These are phyloP conservation scores for Paraescarpia echinospica DNA, from an alignment of 1,140 invertebrate genomes.

Conservation along the genomic window DNA sequence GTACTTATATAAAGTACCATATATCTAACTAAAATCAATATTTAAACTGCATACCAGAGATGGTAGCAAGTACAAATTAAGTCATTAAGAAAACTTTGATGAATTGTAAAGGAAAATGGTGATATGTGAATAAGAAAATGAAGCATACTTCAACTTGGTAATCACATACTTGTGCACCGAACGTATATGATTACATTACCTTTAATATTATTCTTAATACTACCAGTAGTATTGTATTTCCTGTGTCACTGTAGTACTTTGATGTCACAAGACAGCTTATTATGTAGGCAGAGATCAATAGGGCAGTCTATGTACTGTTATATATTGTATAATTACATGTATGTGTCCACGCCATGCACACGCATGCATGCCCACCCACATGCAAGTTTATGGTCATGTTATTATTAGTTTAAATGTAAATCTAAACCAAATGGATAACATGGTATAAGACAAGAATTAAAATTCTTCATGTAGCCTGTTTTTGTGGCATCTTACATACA, in stretches of 20 bases:
- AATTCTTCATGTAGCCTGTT: too few species aligned
- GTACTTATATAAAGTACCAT: background rate
- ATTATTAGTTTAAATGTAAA: too few species aligned
- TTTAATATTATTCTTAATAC: background rate
- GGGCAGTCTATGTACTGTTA: background rate
- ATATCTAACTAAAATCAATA: background rate
- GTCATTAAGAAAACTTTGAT: background rate
- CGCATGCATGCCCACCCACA: background rate
- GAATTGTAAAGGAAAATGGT: background rate
- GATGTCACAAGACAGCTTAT: background rate
- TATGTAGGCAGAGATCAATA: background rate
- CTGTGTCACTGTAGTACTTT: background rate
- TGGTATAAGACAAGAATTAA: too few species aligned
- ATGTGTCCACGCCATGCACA: background rate
- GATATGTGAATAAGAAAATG: background rate
- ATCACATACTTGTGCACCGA: background rate
- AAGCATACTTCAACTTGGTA: background rate
- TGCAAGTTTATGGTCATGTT: background rate
- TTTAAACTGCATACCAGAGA: background rate
- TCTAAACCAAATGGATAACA: too few species aligned
- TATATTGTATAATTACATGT: background rate
- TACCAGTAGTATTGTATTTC: too few species aligned
- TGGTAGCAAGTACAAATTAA: background rate
- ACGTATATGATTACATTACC: background rate
- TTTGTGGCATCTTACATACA: background rate